Evolutionary conservation across 2,797 vertebrate species (phyloP), one percentile per base, ranked within the genome.

Genomic region (Epinephelus awoara): DNA sequence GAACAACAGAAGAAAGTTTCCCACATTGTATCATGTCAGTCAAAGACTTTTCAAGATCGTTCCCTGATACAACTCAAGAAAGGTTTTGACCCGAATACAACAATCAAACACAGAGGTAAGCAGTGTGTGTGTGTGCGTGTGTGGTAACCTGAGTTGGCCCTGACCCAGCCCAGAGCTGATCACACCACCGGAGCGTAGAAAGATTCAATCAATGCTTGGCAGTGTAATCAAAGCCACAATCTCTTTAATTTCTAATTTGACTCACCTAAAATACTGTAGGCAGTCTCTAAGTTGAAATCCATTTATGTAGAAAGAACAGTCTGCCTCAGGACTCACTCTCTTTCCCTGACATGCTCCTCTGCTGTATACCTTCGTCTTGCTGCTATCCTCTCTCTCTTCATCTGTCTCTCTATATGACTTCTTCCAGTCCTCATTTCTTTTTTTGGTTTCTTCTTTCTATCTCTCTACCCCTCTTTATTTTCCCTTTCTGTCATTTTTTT

Each of bases 201-300:
- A 73, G 66, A 90, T 80, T 88, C 75, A 83, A 85, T 86, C 76
- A 83, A 11, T 67, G 67, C 67, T 58, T 77, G 27, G 72, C 52
- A 0, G 71, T 0, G 63, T 70, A 80, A 85, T 85, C 80, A 89
- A 80, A 85, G 73, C 50, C 69, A 62, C 72, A 40, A 78, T 85
- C 83, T 57, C 58, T 80, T 81, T 71, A 71, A 77, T 76, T 88
- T 79, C 72, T 83, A 77, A 90, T 86, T 76, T 75, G 72, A 71
- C 75, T 75, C 74, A 83, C 74, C 74, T 80, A 82, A 83, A 87
- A 78, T 46, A 69, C 85, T 83, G 75, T 54, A 64, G 67, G 85
- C 75, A 19, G 23, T 73, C 49, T 69, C 19, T 27, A 50, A 49
- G 75, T 66, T 84, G 18, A 77, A 89, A 85, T 82, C 74, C 57